These are phyloP conservation scores for Lates japonicus DNA, from an alignment of 2,797 vertebrate genomes.

Conservation along the genomic window DNA sequence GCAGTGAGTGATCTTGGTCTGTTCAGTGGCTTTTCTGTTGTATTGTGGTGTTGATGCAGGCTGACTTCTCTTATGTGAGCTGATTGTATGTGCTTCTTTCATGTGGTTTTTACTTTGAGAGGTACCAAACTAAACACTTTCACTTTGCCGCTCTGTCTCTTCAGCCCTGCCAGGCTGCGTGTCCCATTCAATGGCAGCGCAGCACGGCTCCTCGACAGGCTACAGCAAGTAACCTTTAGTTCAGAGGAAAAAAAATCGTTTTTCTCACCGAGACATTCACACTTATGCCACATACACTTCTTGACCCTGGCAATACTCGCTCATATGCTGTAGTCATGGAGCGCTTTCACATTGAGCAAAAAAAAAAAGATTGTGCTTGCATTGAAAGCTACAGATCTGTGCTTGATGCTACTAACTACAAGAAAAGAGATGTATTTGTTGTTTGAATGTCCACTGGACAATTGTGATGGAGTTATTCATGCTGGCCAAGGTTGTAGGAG, in stretches of 20 bases:
- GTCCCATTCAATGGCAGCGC: slow-evolving; percentile 55
- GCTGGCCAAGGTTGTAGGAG: slow-evolving; percentile 13
- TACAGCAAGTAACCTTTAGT: slow-evolving; percentile 71
- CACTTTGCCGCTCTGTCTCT: slow-evolving; percentile 38
- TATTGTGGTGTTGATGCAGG: slow-evolving; percentile 38
- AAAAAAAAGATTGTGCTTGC: slow-evolving; percentile 43
- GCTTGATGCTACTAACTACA: slow-evolving; percentile 11
- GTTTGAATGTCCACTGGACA: slow-evolving; percentile 18
- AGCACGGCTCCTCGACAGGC: slow-evolving; percentile 56
- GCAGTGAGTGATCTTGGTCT: slow-evolving; percentile 28
- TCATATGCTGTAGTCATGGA: slow-evolving; percentile 18
- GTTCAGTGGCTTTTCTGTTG: slow-evolving; percentile 39
- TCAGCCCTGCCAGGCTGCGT: slow-evolving; percentile 26
- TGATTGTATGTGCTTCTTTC: slow-evolving; percentile 50
- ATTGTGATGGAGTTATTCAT: slow-evolving; percentile 10
- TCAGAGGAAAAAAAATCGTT: slow-evolving; percentile 53
- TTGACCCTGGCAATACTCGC: slow-evolving; percentile 25
- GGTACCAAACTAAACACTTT: slow-evolving; percentile 59
- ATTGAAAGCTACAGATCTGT: slow-evolving; percentile 41
- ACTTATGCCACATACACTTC: slow-evolving; percentile 32
- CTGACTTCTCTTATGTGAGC: slow-evolving; percentile 37
- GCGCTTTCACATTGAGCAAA: slow-evolving; percentile 33
- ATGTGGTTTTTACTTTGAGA: slow-evolving; percentile 63
- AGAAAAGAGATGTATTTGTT: slow-evolving; percentile 35
- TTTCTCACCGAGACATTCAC: slow-evolving; percentile 52